Conservation (phyloP, 2,888 invertebrate genomes). For the Xylota segnis region DNA sequence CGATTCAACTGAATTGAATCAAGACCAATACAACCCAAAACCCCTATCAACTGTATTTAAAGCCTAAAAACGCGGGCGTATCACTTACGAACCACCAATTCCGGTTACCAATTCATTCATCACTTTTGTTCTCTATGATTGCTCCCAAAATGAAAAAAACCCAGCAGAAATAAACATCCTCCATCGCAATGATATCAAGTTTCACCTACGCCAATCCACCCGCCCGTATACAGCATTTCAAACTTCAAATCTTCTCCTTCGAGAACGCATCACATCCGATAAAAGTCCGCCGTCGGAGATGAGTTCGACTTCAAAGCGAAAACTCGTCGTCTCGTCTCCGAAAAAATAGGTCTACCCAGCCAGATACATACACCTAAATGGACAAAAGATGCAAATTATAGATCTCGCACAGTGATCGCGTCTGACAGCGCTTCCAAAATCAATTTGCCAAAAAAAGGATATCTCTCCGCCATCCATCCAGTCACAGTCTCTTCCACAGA, state of each 20-base stretch:
- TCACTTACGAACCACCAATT: constrained; percentile 72
- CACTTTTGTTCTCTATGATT: constrained; percentile 47
- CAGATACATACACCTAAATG: constrained; percentile 24
- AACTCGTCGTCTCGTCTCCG: not conserved
- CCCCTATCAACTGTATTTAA: constrained; percentile 6
- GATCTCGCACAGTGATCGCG: constrained; percentile 62
- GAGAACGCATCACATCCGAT: constrained; percentile 61
- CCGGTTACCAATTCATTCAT: constrained; percentile 70
- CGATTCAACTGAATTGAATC: not conserved
- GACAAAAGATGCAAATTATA: constrained; percentile 66
- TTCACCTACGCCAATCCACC: constrained; percentile 42
- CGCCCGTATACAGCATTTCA: constrained; percentile 23
- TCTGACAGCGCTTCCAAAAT: constrained; percentile 75
- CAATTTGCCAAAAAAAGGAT: constrained; percentile 53
- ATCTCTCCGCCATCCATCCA: constrained; percentile 13
- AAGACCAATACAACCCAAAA: not conserved
- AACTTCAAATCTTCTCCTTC: not conserved
- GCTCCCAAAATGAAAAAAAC: constrained; percentile 1
- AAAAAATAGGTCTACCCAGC: constrained; percentile 56
- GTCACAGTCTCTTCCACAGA: constrained; percentile 1
- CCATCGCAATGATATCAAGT: constrained; percentile 64
- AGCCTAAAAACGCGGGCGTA: constrained; percentile 48
- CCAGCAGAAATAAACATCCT: constrained; percentile 26
- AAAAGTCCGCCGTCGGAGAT: constrained; percentile 56
- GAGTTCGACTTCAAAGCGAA: constrained; percentile 59